Base-by-base conservation (phyloP, 2,113 vertebrate species). In the Poeciliopsis occidentalis region DNA sequence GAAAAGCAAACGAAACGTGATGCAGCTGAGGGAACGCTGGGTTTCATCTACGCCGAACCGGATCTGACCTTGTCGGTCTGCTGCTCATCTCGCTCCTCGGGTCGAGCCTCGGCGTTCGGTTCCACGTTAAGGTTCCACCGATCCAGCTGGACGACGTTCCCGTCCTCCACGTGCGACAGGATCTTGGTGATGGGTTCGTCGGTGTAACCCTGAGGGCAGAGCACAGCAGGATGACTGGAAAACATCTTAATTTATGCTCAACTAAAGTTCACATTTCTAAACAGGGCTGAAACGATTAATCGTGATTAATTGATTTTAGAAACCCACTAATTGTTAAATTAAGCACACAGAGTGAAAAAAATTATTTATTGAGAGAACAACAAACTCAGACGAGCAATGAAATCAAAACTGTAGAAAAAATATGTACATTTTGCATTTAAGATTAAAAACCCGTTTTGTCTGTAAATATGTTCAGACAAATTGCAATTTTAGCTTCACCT, bases 131-230 rank as follows among this genome's bases (percentile, higher is more conserved):
- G 95, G 91, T 98, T 96, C 97, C 97, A 99, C 60, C 97, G 96
- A 83, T 99, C 97, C 0, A 99, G 95, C 93, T 97, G 97, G 39
- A 98, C 97, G 39, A 98, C 87, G 37, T 96, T 95, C 0, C 97
- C 97, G 19, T 99, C 97, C 87, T 98, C 97, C 0, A 99, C 96
- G 0, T 99, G 97, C 0, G 97, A 98, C 0, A 99, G 93, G 91
- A 99, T 99, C 94, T 99, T 99, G 13, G 96, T 97, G 34, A 99
- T 94, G 0, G 97, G 97, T 81, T 99, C 97, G 11, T 99, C 97
- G 0, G 97, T 99, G 87, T 99, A 99, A 73, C 97, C 97, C 97
- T 99, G 90, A 22, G 27, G 15, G 32, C 30, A 2, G 24, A 67
- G 7, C 5, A 68, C 31, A 32, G 26, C 17, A 22, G 26, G 8